Conservation (phyloP, 2,113 vertebrate genomes). For the Parus major region DNA sequence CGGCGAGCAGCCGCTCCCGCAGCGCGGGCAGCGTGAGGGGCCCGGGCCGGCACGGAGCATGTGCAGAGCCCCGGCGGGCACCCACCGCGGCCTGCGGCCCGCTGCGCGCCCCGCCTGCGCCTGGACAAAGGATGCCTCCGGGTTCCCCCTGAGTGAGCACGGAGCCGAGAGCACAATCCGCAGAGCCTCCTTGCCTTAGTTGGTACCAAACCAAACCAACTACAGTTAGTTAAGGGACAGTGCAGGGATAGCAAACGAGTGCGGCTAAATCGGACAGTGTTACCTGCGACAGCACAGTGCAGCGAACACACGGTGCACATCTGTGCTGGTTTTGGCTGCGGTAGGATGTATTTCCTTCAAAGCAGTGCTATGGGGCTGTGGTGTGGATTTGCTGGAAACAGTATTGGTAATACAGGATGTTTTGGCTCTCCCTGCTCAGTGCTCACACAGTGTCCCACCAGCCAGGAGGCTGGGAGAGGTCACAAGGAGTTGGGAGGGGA, state of each 20-base stretch:
- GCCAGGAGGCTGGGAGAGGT: not conserved
- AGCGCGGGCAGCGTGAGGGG: conserved; percentile 56
- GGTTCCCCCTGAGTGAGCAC: not conserved
- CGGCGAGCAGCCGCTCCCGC: not conserved
- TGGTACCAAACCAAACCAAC: accelerated
- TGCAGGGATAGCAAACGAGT: not conserved
- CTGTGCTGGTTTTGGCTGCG: not conserved
- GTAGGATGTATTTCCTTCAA: not conserved
- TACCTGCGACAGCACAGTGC: not conserved
- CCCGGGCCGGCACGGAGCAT: conserved; percentile 75
- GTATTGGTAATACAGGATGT: not conserved
- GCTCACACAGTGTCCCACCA: not conserved
- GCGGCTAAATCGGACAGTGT: not conserved
- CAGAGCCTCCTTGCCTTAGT: not conserved
- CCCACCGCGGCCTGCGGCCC: not conserved
- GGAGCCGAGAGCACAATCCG: not conserved
- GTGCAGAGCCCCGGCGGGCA: conserved; percentile 66
- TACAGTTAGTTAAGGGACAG: not conserved
- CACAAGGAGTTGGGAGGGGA: not conserved
- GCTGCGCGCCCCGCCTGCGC: not conserved
- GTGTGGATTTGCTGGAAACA: not conserved
- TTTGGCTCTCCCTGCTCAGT: not conserved
- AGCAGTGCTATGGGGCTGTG: not conserved
- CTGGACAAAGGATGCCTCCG: not conserved
- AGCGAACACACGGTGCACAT: not conserved